Evolutionary conservation across 2,888 invertebrate species (phyloP), one percentile per base, ranked within the genome.

Genomic region (Arge pagana): DNA sequence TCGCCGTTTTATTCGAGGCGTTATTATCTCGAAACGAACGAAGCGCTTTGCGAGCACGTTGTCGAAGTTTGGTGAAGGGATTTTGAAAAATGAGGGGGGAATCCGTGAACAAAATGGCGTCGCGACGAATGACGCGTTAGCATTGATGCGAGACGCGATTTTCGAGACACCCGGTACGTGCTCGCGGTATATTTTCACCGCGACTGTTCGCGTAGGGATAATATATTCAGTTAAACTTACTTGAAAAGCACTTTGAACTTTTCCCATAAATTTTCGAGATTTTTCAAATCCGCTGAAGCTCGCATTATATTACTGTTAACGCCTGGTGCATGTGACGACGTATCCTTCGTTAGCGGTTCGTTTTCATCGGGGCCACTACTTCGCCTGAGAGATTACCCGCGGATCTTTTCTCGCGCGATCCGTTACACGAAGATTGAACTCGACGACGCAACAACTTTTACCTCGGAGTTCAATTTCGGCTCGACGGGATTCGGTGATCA

Each of bases 191-290:
- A 40, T 23, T 26, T 40, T 26, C 45, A 5, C 31, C 41, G 21
- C 24, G 11, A 45, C 30, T 30, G 42, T 42, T 42, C 18, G 15
- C 13, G 33, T 15, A 45, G 45, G 53, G 48, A 56, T 61, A 63
- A 65, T 66, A 62, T 59, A 65, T 66, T 61, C 59, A 61, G 62
- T 64, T 65, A 63, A 65, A 66, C 61, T 66, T 58, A 56, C 61
- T 66, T 56, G 59, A 61, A 62, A 61, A 64, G 59, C 63, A 63
- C 66, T 66, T 63, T 58, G 51, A 63, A 63, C 65, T 66, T 65
- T 35, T 52, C 56, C 56, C 58, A 66, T 66, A 65, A 66, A 66
- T 63, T 64, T 58, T 39, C 51, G 56, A 56, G 56, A 59, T 61
- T 56, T 56, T 56, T 55, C 42, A 37, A 45, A 45, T 45, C 45